Evolutionary conservation across 2,113 vertebrate genomes (phyloP).

Genomic region (Thalassoma bifasciatum): DNA sequence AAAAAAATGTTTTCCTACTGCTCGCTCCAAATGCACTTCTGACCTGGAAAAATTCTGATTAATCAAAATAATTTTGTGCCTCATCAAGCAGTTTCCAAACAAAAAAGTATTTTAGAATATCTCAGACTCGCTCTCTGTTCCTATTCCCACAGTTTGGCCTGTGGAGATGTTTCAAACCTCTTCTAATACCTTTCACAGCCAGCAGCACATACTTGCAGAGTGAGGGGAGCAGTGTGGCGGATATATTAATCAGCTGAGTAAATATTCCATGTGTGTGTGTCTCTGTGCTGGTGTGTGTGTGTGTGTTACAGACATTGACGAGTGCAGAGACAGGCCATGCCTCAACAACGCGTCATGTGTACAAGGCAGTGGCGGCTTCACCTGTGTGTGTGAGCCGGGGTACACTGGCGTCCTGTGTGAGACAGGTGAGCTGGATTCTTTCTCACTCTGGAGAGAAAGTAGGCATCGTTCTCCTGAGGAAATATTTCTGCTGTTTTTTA

Average conservation of each 20-base stretch:
- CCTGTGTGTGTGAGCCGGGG: constrained; percentile 80
- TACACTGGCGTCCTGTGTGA: constrained; percentile 82
- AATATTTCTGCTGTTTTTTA: constrained; percentile 69
- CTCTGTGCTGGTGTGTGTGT: constrained; percentile 46
- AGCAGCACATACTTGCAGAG: constrained; percentile 81
- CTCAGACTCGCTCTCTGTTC: constrained; percentile 36
- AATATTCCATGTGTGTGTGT: constrained; percentile 75
- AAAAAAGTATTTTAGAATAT: constrained; percentile 32
- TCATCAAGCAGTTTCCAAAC: constrained; percentile 51
- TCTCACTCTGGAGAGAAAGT: constrained; percentile 16
- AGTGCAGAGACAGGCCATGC: constrained; percentile 80
- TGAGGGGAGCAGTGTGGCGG: constrained; percentile 79
- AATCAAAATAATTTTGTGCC: constrained; percentile 35
- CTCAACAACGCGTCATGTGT: constrained; percentile 79
- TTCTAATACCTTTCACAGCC: constrained; percentile 82
- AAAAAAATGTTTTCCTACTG: neutral
- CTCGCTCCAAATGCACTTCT: neutral
- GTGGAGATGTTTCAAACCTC: constrained; percentile 75
- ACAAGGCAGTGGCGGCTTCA: constrained; percentile 77
- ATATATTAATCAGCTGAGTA: constrained; percentile 86
- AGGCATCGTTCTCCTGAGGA: constrained; percentile 55
- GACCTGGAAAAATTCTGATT: constrained; percentile 33
- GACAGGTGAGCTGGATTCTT: constrained; percentile 76
- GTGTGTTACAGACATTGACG: constrained; percentile 81
- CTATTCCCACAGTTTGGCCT: constrained; percentile 73